Evolutionary conservation across 2,113 vertebrate species (phyloP).

Genomic region (Brachyhypopomus gauderio): DNA sequence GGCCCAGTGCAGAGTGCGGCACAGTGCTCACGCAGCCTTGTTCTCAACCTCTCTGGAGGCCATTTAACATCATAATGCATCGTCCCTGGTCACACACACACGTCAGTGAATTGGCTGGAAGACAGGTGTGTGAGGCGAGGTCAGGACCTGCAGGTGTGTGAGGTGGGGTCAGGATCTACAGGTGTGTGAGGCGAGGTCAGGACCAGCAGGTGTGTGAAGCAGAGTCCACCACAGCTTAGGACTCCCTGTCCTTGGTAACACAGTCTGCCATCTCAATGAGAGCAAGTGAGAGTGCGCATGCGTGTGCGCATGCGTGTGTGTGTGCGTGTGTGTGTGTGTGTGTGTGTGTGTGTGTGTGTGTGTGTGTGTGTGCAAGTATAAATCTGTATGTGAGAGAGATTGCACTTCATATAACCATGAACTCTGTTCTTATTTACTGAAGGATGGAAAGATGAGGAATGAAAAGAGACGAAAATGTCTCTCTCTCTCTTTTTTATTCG

Average conservation of each 20-base stretch:
- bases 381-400: neutral
- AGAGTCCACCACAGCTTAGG: too few species aligned
- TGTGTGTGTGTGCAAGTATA: neutral
- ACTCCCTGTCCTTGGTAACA: conserved; percentile 43
- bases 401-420: conserved; percentile 41
- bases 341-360: neutral
- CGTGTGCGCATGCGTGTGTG: neutral
- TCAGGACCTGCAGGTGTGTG: neutral
- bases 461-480: conserved; percentile 32
- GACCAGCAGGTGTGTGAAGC: neutral
- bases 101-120: conserved; percentile 27
- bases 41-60: conserved; percentile 67
- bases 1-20: conserved; percentile 63
- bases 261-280: conserved; percentile 40
- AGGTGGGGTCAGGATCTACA: conserved; percentile 4
- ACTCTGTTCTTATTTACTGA: conserved; percentile 52
- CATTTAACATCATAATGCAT: conserved; percentile 66
- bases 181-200: conserved; percentile 17
- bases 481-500: conserved; percentile 47
- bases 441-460: conserved; percentile 28
- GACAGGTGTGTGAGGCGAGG: neutral
- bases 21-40: conserved; percentile 69
- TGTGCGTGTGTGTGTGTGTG: neutral
- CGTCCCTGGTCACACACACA: conserved; percentile 45
- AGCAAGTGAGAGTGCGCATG: neutral